phyloP scores from a whole-genome alignment of 2,797 vertebrate species.

The Avahi laniger region DNA sequence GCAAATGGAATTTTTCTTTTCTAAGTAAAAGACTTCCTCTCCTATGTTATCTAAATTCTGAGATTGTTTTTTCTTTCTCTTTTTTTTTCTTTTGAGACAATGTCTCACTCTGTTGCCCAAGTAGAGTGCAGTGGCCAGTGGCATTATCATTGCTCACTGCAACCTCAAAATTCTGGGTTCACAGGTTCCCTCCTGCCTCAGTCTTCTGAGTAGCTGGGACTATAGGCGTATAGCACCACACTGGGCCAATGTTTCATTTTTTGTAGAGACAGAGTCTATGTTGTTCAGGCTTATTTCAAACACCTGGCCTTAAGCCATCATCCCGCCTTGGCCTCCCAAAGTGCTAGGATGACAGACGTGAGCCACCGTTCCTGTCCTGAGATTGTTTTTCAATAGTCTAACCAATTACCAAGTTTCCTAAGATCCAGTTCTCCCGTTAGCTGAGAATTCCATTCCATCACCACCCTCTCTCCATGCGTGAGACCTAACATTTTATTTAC shows the following conservation, averaged over 20 bases:
- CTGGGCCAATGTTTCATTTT: too few species aligned
- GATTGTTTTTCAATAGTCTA: not conserved
- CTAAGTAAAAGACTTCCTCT: not conserved
- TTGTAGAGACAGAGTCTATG: not conserved
- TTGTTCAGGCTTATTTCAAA: not conserved
- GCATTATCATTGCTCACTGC: too few species aligned
- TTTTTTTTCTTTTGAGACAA: too few species aligned
- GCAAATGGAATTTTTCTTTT: not conserved
- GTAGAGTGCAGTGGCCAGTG: too few species aligned
- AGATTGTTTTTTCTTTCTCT: not conserved
- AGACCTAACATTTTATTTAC: not conserved
- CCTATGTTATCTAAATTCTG: not conserved
- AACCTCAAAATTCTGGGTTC: too few species aligned
- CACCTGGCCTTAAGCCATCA: not conserved
- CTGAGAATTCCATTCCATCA: not conserved
- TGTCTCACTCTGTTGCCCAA: too few species aligned
- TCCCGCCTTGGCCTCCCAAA: not conserved
- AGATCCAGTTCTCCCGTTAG: not conserved
- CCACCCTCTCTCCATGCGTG: not conserved
- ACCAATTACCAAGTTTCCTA: not conserved
- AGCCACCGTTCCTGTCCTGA: not conserved
- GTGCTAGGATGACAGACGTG: not conserved
- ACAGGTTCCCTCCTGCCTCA: too few species aligned
- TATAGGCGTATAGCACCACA: too few species aligned
- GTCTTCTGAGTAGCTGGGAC: too few species aligned